phyloP scores from a whole-genome alignment of 2,113 vertebrate genomes.

The Aix galericulata region DNA sequence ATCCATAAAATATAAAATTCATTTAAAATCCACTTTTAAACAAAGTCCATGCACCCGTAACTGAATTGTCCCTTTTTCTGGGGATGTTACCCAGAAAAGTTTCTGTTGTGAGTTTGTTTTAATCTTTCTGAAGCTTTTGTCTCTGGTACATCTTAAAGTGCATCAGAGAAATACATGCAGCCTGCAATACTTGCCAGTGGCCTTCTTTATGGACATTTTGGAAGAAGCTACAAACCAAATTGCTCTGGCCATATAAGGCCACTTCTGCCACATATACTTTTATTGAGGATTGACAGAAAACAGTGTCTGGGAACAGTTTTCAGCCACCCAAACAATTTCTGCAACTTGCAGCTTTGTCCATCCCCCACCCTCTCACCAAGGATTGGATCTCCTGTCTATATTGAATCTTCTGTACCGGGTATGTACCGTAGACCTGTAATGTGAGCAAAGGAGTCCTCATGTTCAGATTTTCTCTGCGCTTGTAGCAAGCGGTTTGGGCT shows the following conservation, averaged over 20 bases:
- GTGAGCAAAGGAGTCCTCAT: background rate
- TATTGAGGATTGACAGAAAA: background rate
- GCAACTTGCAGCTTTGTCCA: background rate
- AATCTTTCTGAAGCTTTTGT: background rate
- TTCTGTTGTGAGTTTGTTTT: background rate
- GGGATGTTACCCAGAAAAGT: background rate
- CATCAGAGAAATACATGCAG: background rate
- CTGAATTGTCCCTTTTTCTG: background rate
- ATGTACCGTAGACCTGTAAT: no score
- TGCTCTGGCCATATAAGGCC: background rate
- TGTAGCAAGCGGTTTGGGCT: background rate
- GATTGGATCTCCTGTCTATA: background rate
- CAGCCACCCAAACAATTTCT: background rate
- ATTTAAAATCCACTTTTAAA: background rate
- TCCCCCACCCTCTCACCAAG: background rate
- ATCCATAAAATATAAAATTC: no score
- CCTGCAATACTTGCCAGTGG: background rate
- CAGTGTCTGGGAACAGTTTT: background rate
- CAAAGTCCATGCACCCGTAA: background rate
- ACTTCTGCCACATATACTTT: rapidly evolving
- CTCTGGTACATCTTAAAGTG: background rate
- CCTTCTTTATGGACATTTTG: background rate
- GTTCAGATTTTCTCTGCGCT: background rate
- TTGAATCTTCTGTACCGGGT: background rate
- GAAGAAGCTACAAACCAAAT: background rate